Conservation (phyloP, 2,797 vertebrate genomes). For the Discoglossus pictus region DNA sequence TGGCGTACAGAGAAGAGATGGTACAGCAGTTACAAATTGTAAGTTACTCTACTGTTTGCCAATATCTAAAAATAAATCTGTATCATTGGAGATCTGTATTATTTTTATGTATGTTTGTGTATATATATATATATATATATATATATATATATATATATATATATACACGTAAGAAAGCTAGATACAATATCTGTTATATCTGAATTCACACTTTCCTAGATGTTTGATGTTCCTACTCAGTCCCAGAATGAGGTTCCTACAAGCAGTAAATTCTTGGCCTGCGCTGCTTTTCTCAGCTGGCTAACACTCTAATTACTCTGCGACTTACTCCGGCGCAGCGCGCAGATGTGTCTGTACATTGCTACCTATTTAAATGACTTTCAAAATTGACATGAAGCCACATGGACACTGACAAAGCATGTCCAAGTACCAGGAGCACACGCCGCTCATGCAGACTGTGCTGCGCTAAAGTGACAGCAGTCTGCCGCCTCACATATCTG, state of each 20-base stretch:
- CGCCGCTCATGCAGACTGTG: background rate
- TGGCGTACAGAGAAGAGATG: constrained; percentile 97
- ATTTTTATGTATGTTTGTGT: background rate
- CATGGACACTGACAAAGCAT: background rate
- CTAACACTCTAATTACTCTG: constrained; percentile 65
- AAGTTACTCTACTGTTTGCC: constrained; percentile 62
- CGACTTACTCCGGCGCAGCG: constrained; percentile 66
- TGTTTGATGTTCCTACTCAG: too few species aligned
- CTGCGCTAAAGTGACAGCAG: background rate
- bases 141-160: too few species aligned
- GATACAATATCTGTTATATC: too few species aligned
- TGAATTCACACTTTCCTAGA: too few species aligned
- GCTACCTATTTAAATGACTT: constrained; percentile 29
- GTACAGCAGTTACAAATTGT: constrained; percentile 97
- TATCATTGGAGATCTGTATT: background rate
- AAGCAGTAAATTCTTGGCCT: constrained; percentile 36
- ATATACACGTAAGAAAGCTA: too few species aligned
- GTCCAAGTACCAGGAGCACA: background rate
- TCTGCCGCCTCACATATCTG: too few species aligned
- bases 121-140: background rate
- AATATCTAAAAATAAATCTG: too few species aligned
- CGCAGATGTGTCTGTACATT: constrained; percentile 65
- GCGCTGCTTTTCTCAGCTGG: constrained; percentile 55
- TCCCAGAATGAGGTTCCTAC: too few species aligned
- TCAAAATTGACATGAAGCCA: constrained; percentile 1